Percentiles rank a stretch among this genome's conserved stretches.
Conservation (phyloP, 2,113 vertebrate species). For the Scomber japonicus region DNA sequence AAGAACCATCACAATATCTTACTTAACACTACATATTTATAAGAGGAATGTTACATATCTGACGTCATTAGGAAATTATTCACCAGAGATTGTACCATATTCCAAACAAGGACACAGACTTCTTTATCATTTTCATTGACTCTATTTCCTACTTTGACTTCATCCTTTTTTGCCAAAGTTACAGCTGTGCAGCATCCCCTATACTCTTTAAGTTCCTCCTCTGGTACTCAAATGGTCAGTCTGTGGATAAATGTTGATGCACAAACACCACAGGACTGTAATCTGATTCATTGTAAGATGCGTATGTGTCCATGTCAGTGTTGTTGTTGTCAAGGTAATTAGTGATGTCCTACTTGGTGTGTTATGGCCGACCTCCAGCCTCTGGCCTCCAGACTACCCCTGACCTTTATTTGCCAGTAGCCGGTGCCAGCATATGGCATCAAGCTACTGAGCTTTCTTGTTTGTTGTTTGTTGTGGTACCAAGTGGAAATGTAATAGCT, state of each 20-base stretch:
- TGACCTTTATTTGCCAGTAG: conserved; percentile 37
- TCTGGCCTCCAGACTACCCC: conserved; percentile 46
- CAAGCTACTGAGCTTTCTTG: neutral
- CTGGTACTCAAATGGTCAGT: neutral
- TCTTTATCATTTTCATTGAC: neutral
- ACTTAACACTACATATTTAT: no score
- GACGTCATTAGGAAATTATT: no score
- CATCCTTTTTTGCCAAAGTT: neutral
- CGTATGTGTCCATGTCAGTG: conserved; percentile 1
- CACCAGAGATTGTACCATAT: no score
- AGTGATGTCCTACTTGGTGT: conserved; percentile 55
- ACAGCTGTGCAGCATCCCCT: neutral
- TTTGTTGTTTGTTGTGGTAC: conserved; percentile 26
- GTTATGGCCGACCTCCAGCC: conserved; percentile 39
- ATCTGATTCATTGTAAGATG: neutral
- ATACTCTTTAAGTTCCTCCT: neutral
- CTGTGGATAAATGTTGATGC: conserved; percentile 3
- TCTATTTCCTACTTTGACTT: neutral
- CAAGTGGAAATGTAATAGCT: conserved; percentile 3
- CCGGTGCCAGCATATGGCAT: neutral
- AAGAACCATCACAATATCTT: neutral
- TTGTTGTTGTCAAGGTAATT: conserved; percentile 55
- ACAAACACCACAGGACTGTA: neutral
- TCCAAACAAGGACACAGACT: no score
- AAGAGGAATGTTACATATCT: no score